Base-by-base conservation (phyloP, 2,888 invertebrate species). In the Myopa tessellatipennis region DNA sequence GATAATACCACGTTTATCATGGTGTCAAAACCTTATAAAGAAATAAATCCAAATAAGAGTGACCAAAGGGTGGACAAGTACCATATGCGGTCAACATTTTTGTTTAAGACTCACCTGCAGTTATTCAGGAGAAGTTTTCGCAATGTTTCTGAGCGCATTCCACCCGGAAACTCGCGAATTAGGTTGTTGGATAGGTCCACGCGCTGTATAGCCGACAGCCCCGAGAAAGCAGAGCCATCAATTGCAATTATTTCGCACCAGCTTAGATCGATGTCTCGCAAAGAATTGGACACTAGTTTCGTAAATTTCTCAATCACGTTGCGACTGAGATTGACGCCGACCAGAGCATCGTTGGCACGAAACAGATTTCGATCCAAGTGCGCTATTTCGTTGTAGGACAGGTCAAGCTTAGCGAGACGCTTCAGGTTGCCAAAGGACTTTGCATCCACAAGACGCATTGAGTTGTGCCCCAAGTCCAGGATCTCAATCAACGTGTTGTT, bases 301-400 rank as follows among this genome's bases (percentile, higher is more conserved):
- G 91, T 91, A 50, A 94, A 89, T 81, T 89, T 90, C 70, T 90
- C 91, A 2, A 94, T 86, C 83, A 93, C 93, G 85, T 94, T 94
- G 82, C 92, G 90, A 4, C 94, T 92, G 58, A 95, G 84, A 85
- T 92, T 93, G 16, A 95, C 86, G 71, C 90, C 89, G 6, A 90
- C 90, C 45, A 95, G 86, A 1, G 91, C 90, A 18, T 91, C 90
- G 87, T 93, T 94, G 81, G 92, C 90, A 55, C 90, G 86, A 81
- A 95, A 91, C 4, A 91, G 90, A 68, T 92, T 90, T 80, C 91
- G 90, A 76, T 92, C 91, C 80, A 95, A 85, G 7, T 87, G 85
- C 0, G 91, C 91, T 76, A 95, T 91, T 86, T 92, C 92, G 86
- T 95, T 95, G 87, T 91, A 92, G 0, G 95, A 94, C 80, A 95